Base-by-base conservation (phyloP, 2,797 vertebrate genomes). In the Leucoraja ocellata region DNA sequence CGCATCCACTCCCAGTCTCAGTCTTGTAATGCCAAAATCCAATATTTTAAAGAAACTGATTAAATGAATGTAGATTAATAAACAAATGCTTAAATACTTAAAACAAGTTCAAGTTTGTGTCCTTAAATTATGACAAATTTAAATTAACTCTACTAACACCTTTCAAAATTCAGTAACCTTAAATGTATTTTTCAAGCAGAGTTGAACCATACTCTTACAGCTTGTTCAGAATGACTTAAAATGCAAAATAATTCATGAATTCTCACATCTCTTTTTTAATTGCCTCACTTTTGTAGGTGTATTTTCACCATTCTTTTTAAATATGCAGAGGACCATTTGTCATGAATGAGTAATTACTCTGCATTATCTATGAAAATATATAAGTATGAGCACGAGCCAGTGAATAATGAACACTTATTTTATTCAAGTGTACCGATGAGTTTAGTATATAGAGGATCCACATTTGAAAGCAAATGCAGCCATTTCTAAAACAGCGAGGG, bases 181-280 rank as follows among this genome's bases (percentile, higher is more conserved):
- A 92, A 92, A 76, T 92, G 71, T 46, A 76, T 92, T 92, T 54
- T 92, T 92, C 90, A 39, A 58, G 71, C 46, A 54, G 25, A 92
- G 73, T 68, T 92, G 21, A 92, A 58, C 36, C 90, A 92, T 92
- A 28, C 73, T 54, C 23, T 92, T 36, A 76, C 65, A 76, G 71
- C 90, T 76, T 92, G 71, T 92, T 76, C 71, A 92, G 68, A 91
- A 74, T 91, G 39, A 71, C 90, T 91, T 91, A 94, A 93, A 93
- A 86, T 88, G 76, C 94, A 91, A 94, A 94, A 88, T 68, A 93
- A 93, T 94, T 94, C 86, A 93, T 93, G 93, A 73, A 91, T 93
- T 93, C 32, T 86, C 93, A 93, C 83, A 93, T 93, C 93, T 79
- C 88, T 65, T 32, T 93, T 93, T 94, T 93, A 94, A 94, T 94